Evolutionary conservation across 2,888 invertebrate genomes (phyloP).

Genomic region (Cremastinae sp.): DNA sequence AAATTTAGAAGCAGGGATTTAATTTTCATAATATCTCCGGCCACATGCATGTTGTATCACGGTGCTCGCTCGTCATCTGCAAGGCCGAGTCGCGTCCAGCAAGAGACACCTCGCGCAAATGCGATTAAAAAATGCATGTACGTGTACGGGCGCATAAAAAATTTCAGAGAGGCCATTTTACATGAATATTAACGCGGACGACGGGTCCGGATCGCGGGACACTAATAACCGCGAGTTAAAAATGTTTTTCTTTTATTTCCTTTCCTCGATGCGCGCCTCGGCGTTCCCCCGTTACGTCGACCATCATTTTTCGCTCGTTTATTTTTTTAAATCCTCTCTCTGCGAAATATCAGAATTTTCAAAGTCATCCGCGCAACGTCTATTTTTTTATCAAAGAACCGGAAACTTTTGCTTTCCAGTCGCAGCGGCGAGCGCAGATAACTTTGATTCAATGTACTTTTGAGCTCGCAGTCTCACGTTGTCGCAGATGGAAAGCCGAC

Average conservation of each 20-base stretch:
- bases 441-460: conserved; percentile 41
- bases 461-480: conserved; percentile 17
- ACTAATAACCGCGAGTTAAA: conserved; percentile 16
- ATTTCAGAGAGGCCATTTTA: conserved; percentile 32
- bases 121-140: conserved; percentile 37
- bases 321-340: too few relatives aligned
- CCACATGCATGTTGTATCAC: conserved; percentile 23
- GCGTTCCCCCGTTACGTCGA: too few relatives aligned
- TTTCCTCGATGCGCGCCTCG: too few relatives aligned
- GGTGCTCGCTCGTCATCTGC: conserved; percentile 11
- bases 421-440: conserved; percentile 8
- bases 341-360: conserved; percentile 11
- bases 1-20: conserved; percentile 40
- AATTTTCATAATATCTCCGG: conserved; percentile 50
- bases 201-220: conserved; percentile 25
- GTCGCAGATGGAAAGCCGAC: conserved; percentile 32
- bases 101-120: conserved; percentile 18
- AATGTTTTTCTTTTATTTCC: neutral
- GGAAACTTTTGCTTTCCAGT: conserved; percentile 6
- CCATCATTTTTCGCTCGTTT: too few relatives aligned
- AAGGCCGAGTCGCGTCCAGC: conserved; percentile 16
- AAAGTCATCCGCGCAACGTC: neutral
- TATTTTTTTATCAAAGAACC: conserved; percentile 16
- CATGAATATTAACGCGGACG: conserved; percentile 52
- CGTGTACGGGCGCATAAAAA: conserved; percentile 24